These are phyloP conservation scores for Drosophila bocki DNA, from an alignment of 1,140 invertebrate species.

Conservation along the genomic window DNA sequence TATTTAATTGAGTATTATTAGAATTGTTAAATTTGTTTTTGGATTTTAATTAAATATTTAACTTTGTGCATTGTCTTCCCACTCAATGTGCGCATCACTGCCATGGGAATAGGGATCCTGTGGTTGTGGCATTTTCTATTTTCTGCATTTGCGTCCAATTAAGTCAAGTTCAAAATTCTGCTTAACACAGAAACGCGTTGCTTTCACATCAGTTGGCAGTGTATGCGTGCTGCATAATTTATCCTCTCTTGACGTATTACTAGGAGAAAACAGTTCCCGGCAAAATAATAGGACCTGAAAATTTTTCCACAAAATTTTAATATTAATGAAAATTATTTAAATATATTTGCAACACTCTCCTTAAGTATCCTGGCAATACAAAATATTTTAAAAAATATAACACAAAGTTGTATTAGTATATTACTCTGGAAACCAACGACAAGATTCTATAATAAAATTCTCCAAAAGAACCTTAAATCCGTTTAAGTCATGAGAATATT, in stretches of 20 bases:
- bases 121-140: constrained; percentile 64
- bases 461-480: too few species aligned
- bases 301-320: too few species aligned
- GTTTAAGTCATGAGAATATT: too few species aligned
- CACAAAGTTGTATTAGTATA: neutral
- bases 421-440: neutral
- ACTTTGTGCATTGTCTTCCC: neutral
- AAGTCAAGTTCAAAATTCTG: constrained; percentile 77
- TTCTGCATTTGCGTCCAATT: constrained; percentile 70
- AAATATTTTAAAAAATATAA: neutral
- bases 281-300: neutral
- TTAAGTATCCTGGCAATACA: too few species aligned
- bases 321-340: neutral
- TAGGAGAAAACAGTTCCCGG: neutral
- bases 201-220: constrained; percentile 30
- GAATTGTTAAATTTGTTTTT: neutral
- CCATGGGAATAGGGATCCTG: constrained; percentile 26
- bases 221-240: constrained; percentile 68
- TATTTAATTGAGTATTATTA: neutral
- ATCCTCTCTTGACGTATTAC: constrained; percentile 26
- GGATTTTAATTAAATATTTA: neutral
- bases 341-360: neutral
- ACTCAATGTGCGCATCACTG: constrained; percentile 19
- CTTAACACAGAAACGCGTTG: constrained; percentile 57
- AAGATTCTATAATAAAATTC: neutral